Evolutionary conservation across 2,797 vertebrate species (phyloP).

Genomic region (Lycodopsis pacificus): DNA sequence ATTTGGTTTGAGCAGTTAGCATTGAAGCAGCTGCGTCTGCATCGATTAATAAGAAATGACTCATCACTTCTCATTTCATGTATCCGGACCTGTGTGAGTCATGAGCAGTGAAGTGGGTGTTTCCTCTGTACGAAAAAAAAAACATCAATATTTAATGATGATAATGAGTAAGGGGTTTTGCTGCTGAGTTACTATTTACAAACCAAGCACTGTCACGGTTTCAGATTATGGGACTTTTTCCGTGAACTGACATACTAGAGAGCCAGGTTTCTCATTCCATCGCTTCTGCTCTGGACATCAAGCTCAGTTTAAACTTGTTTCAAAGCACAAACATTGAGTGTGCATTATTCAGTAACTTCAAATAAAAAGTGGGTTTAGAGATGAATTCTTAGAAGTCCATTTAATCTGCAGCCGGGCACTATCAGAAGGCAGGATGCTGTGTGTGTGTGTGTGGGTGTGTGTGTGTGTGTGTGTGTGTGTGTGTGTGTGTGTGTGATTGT

Average conservation of each 20-base stretch:
- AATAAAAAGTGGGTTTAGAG: slow-evolving; percentile 12
- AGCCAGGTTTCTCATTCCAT: background rate
- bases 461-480: slow-evolving; percentile 35
- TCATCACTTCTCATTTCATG: slow-evolving; percentile 62
- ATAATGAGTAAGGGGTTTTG: slow-evolving; percentile 32
- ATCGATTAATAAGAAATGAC: slow-evolving; percentile 65
- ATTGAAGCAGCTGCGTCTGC: slow-evolving; percentile 45
- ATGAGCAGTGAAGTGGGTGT: slow-evolving; percentile 46
- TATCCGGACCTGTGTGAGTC: slow-evolving; percentile 48
- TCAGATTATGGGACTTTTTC: background rate
- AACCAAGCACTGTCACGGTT: slow-evolving; percentile 14
- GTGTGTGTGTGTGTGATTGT: slow-evolving; percentile 41
- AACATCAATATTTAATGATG: slow-evolving; percentile 35
- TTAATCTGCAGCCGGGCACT: slow-evolving; percentile 22
- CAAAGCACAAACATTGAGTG: background rate
- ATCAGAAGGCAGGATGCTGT: slow-evolving; percentile 22
- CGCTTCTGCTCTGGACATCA: slow-evolving; percentile 6
- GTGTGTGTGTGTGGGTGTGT: slow-evolving; percentile 35
- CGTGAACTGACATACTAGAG: background rate
- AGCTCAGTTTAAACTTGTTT: background rate
- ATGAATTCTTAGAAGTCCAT: slow-evolving; percentile 11
- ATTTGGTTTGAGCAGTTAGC: slow-evolving; percentile 44
- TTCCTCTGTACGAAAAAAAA: slow-evolving; percentile 21
- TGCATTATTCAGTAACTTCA: background rate
- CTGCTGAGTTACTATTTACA: slow-evolving; percentile 17